Base-by-base conservation (phyloP, 23 tunicate genomes). In the Phallusia fumigata region DNA sequence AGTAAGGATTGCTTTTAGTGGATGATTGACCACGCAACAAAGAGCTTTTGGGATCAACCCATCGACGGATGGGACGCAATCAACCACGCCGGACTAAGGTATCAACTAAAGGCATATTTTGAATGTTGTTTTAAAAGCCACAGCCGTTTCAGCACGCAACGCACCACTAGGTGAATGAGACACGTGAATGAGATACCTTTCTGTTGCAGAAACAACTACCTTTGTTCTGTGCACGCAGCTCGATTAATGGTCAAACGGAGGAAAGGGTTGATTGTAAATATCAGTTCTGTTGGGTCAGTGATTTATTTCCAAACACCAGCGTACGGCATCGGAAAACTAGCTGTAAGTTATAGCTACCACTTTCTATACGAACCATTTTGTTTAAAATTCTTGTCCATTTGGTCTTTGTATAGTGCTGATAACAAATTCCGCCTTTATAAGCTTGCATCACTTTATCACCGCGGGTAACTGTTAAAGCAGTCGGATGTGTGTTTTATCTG, bases 311-410 rank as follows among this genome's bases (percentile, higher is more conserved):
- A 53, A 28, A 74, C 86, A 0, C 87, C 97, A 5, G 77, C 82
- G 18, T 92, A 92, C 80, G 92, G 92, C 22, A 77, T 92, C 34
- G 97, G 97, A 52, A 92, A 92, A 72, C 76, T 73, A 12, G 97
- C 65, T 80, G 92, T 92, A 52, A 79, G 88, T 69, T 3, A 40
- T 40, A 10, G 5, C 10, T 40, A 10, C 47, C 5, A 40, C 47
- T 40, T 40, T 40, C 5, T 40, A 10, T 40, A 10, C 10, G 5
- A 10, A 40, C 47, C 8, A 40, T 40, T 40, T 40, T 40, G 10
- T 40, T 40, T 40, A 40, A 10, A 40, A 10, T 40, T 40, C 8
- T 40, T 40, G 47, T 3, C 5, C 47, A 3, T 40, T 40, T 40
- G n/a, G n/a, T n/a, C n/a, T n/a, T n/a, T n/a, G n/a, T n/a, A n/a